Evolutionary conservation across 2,113 vertebrate species (phyloP).

Genomic region (Thomomys bottae): DNA sequence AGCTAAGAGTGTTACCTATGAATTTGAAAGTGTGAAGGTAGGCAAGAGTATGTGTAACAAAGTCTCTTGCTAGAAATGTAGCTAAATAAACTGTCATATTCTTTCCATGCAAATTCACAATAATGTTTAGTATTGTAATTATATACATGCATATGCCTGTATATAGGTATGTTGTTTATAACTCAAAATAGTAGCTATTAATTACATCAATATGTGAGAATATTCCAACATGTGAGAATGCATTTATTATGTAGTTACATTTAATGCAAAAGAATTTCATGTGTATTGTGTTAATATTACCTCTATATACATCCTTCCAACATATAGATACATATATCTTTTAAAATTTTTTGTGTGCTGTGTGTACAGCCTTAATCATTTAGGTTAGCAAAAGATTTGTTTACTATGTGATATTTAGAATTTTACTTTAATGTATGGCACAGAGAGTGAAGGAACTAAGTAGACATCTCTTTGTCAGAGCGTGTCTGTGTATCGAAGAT

Average conservation of each 20-base stretch:
- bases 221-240: too few relatives aligned
- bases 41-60: slow-evolving; percentile 75
- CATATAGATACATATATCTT: background rate
- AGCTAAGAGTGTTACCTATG: slow-evolving; percentile 77
- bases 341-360: background rate
- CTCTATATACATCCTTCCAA: background rate
- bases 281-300: background rate
- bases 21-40: slow-evolving; percentile 77
- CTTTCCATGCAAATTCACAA: slow-evolving; percentile 74
- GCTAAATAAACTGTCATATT: slow-evolving; percentile 72
- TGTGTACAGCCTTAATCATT: background rate
- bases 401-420: background rate
- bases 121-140: slow-evolving; percentile 63
- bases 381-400: background rate
- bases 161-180: slow-evolving; percentile 68
- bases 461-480: background rate
- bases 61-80: slow-evolving; percentile 73
- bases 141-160: background rate
- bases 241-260: background rate
- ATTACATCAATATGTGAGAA: background rate
- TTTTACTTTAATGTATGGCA: background rate
- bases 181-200: slow-evolving; percentile 68
- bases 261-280: background rate
- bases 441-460: background rate
- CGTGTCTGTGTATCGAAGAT: background rate